Evolutionary conservation across 1,140 invertebrate genomes (phyloP).

Genomic region (Cataglyphis hispanica): DNA sequence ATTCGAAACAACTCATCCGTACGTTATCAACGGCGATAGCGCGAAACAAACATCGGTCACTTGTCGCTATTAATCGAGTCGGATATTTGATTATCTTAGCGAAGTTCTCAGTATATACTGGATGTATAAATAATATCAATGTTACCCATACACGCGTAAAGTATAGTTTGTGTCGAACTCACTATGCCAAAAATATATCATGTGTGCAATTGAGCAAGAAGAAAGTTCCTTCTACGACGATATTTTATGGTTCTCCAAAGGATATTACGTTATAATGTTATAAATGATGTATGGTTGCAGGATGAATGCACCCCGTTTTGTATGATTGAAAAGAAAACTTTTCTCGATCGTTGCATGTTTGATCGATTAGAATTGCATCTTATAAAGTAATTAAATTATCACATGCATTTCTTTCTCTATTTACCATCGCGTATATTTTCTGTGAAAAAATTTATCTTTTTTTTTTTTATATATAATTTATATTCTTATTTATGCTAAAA

Average conservation of each 20-base stretch:
- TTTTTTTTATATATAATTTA: too few species aligned
- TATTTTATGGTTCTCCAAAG: neutral
- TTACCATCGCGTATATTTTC: neutral
- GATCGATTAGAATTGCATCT: neutral
- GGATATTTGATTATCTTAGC: constrained; percentile 29
- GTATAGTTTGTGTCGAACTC: neutral
- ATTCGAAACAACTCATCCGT: constrained; percentile 29
- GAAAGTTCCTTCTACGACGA: neutral
- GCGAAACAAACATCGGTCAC: constrained; percentile 1
- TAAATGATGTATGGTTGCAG: neutral
- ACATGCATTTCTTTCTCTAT: too few species aligned
- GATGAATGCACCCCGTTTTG: constrained; percentile 1
- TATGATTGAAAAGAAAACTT: neutral
- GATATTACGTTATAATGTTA: constrained; percentile 16
- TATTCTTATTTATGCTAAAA: too few species aligned
- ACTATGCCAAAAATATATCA: constrained; percentile 3
- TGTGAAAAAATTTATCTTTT: neutral
- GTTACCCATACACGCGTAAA: neutral
- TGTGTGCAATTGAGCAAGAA: constrained; percentile 4
- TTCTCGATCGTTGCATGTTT: neutral
- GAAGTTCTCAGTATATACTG: neutral
- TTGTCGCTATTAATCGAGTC: neutral
- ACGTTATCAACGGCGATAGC: constrained; percentile 38
- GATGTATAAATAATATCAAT: neutral
- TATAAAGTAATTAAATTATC: neutral